Evolutionary conservation across 2,888 invertebrate genomes (phyloP), one percentile per base, ranked within the genome.

Genomic region (Eretmocerus hayati): DNA sequence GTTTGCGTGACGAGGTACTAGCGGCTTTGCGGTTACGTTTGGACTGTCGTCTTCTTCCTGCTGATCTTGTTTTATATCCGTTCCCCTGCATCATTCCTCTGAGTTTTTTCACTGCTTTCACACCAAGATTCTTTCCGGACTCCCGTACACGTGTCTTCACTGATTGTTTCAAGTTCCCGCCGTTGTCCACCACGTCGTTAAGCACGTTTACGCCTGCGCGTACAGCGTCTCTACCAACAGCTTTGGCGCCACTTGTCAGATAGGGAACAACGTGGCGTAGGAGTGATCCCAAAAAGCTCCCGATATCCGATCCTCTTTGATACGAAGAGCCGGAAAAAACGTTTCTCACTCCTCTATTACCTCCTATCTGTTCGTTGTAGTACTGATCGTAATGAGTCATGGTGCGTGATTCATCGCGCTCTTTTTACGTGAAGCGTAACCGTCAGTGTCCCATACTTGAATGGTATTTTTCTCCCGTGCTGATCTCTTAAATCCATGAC

Each of bases 401-500:
- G 20, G 39, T 46, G 22, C 15, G 18, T 15, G 16, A 13, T 15
- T 32, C 20, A 38, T 19, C 11, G 13, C 3, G 19, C 31, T 9
- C 53, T 43, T 15, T 45, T 38, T 33, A 53, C 48, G 18, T 48
- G 44, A 40, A 50, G 39, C 21, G 42, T 42, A n/a, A 31, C 31
- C 20, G 37, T 44, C 48, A 42, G 38, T 11, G 45, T 48, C 4
- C 50, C 53, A 19, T 45, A 45, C 36, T 47, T 33, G 36, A 53
- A 53, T 48, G 45, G 37, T 16, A 45, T 23, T 3, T 22, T 22
- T 2, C 13, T 2, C 5, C 42, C 46, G 4, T 46, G 16, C 16
- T 45, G 41, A 37, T 47, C 48, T 47, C 48, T 50, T 53, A 52
- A 52, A 50, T 48, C 54, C 6, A 45, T 41, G 9, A 35, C 20